Conservation (phyloP, 1,140 invertebrate species). For the Saxidomus purpurata region DNA sequence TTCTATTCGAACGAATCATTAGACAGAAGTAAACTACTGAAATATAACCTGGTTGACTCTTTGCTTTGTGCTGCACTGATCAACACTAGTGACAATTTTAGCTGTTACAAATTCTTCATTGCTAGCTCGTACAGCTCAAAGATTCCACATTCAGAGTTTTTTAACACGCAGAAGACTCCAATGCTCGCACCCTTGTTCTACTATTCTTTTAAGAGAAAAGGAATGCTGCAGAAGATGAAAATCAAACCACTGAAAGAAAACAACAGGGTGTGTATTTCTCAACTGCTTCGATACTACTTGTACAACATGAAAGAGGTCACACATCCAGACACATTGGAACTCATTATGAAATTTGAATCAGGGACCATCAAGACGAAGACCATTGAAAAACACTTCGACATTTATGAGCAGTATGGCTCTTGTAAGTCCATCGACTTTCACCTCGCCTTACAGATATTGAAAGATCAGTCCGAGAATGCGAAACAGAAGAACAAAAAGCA, state of each 20-base stretch:
- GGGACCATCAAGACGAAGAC: neutral
- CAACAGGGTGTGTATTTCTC: neutral
- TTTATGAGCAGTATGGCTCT: neutral
- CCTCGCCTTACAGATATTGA: neutral
- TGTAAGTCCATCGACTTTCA: neutral
- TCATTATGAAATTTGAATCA: neutral
- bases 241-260: neutral
- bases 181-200: neutral
- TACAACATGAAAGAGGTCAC: neutral
- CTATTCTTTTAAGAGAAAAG: neutral
- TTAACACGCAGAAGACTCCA: neutral
- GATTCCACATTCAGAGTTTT: conserved; percentile 16
- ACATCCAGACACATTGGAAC: neutral
- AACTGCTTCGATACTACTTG: neutral
- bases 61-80: neutral
- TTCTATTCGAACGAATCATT: neutral
- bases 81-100: neutral
- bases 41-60: neutral
- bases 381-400: neutral
- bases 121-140: neutral
- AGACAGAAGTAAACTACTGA: too few relatives aligned
- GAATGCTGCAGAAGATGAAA: conserved; percentile 18
- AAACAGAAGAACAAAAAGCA: neutral
- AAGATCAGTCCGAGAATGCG: neutral
- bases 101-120: neutral